Percentiles rank a stretch among this genome's conserved stretches.
phyloP scores from a whole-genome alignment of 2,888 invertebrate species.

The Caradrina kadenii region DNA sequence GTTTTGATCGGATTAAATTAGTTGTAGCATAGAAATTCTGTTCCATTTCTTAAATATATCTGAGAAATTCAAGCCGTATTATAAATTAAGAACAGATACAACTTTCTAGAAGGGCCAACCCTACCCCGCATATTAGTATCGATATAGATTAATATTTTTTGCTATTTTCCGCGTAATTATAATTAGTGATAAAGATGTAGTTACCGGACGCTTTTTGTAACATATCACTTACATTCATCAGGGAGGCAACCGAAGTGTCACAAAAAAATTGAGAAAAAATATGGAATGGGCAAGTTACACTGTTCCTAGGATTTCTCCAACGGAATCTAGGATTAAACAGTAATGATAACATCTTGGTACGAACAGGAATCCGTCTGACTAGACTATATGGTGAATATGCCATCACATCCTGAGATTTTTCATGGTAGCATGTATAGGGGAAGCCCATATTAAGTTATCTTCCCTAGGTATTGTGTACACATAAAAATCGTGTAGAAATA shows the following conservation, averaged over 20 bases:
- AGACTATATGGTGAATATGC: constrained; percentile 29
- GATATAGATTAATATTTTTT: constrained; percentile 63
- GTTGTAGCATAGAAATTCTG: too few species aligned
- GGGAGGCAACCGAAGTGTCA: neutral
- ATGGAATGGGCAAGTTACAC: constrained; percentile 17
- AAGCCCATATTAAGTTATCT: constrained; percentile 35
- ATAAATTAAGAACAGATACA: too few species aligned
- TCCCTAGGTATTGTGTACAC: neutral
- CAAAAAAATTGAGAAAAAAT: constrained; percentile 28
- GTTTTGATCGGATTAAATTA: too few species aligned
- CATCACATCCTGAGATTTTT: constrained; percentile 13
- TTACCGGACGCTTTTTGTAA: constrained; percentile 35
- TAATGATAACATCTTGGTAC: constrained; percentile 27
- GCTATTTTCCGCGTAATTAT: constrained; percentile 60
- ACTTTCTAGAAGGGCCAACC: constrained; percentile 12
- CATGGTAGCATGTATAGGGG: neutral
- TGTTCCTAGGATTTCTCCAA: constrained; percentile 24
- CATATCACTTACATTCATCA: constrained; percentile 58
- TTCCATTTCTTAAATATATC: too few species aligned
- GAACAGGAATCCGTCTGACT: constrained; percentile 19
- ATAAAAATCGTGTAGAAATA: constrained; percentile 6
- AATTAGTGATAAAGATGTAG: constrained; percentile 58
- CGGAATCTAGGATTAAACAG: constrained; percentile 9
- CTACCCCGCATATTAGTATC: constrained; percentile 26
- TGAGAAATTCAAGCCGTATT: too few species aligned